These are phyloP conservation scores for Dolichallabes microphthalmus DNA, from an alignment of 2,113 vertebrate genomes.

Conservation along the genomic window DNA sequence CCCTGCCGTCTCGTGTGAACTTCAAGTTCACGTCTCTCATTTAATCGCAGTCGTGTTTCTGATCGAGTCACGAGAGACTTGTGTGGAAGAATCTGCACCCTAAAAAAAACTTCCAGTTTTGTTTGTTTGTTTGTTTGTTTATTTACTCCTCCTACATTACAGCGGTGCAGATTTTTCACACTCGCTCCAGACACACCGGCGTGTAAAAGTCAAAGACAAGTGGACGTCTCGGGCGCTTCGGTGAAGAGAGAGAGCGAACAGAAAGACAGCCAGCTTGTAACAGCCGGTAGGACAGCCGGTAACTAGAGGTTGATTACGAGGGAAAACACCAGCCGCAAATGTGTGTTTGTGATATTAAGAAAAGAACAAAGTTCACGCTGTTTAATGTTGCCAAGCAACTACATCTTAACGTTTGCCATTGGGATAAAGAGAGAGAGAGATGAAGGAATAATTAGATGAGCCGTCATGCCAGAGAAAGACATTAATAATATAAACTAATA, in stretches of 20 bases:
- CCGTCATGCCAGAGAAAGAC: background rate
- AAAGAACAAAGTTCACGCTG: slow-evolving; percentile 36
- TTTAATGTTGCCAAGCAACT: slow-evolving; percentile 42
- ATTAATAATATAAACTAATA: background rate
- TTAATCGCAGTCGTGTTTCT: too few species aligned
- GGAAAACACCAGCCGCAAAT: slow-evolving; percentile 21
- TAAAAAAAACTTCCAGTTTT: too few species aligned
- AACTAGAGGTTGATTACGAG: slow-evolving; percentile 26
- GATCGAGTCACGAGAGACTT: too few species aligned
- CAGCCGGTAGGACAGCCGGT: too few species aligned
- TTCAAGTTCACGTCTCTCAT: too few species aligned
- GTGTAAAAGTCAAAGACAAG: slow-evolving; percentile 14
- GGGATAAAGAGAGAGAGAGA: slow-evolving; percentile 25
- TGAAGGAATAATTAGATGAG: slow-evolving; percentile 34
- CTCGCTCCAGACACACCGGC: background rate
- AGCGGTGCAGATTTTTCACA: background rate
- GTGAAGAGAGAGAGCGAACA: background rate
- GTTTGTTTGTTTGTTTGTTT: too few species aligned
- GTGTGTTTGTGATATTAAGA: slow-evolving; percentile 20
- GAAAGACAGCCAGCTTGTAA: background rate
- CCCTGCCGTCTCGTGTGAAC: too few species aligned
- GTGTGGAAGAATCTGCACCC: too few species aligned
- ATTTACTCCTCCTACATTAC: background rate
- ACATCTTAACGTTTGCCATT: slow-evolving; percentile 8
- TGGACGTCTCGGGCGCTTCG: background rate